Base-by-base conservation (phyloP, 1,140 invertebrate species). In the Spodoptera frugiperda region DNA sequence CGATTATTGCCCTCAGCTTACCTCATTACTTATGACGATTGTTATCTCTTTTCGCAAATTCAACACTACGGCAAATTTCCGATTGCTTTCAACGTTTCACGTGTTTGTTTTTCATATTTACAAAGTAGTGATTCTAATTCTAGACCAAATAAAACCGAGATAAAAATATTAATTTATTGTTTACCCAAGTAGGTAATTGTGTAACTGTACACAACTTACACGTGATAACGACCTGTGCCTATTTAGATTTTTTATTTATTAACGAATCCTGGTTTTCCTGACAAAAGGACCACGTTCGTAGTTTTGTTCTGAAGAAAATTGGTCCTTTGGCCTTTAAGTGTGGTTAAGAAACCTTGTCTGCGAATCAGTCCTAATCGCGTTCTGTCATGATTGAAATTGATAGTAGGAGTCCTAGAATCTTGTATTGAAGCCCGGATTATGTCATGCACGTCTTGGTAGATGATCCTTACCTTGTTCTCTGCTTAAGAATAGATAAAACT, bases 361-460 rank as follows among this genome's bases (percentile, higher is more conserved):
- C 44, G 17, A 12, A 25, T 49, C 9, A 65, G 11, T 15, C 17
- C 10, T 48, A 48, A 21, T 65, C 44, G 15, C 21, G 17, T 49
- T 17, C 39, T 65, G 44, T 65, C 61, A 48, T 65, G 19, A 65
- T 65, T 65, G 11, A 44, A 61, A 61, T 61, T 61, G 57, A 61
- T 61, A 61, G 57, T 61, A 61, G 39, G 9, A 39, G 30, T 44
- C 15, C n/a, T 61, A 11, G 57, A 15, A 61, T 15, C 33, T 53
- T 11, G 39, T 17, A 8, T 1, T 44, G 5, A 39, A 33, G 30
- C 33, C 55, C 55, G 25, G 55, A 33, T 3, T 6, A 59, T 59
- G 55, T 15, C 55, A 59, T 59, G 30, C 30, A 33, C 5, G 9
- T 39, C 30, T 33, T 14, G n/a, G 11, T 15, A 9, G 55, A 61